Conservation (phyloP, 2,888 invertebrate genomes). For the Sarcophaga rosellei region DNA sequence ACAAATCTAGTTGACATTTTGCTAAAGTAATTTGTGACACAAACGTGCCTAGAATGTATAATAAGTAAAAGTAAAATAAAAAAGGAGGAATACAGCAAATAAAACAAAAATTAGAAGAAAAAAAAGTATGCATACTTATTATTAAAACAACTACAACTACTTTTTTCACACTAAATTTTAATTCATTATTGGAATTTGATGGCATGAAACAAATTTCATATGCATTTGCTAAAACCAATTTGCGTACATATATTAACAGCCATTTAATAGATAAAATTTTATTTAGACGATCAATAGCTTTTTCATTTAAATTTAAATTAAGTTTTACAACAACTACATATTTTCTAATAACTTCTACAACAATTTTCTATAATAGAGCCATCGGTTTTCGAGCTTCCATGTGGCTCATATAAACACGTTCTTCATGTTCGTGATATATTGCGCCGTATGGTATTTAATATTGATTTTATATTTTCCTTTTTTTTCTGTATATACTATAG, state of each 20-base stretch:
- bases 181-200: no score
- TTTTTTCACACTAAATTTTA: no score
- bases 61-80: background rate
- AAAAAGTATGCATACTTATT: background rate
- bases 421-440: conserved; percentile 14
- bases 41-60: background rate
- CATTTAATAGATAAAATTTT: no score
- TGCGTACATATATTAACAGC: no score
- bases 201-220: no score
- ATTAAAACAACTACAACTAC: no score
- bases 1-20: background rate
- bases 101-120: background rate
- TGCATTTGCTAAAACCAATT: no score
- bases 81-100: background rate
- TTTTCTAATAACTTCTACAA: no score
- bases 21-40: background rate
- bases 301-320: no score
- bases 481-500: background rate
- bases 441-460: conserved; percentile 10
- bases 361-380: background rate
- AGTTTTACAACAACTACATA: no score
- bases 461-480: conserved; percentile 25
- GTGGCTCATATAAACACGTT: background rate
- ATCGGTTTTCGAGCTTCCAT: background rate
- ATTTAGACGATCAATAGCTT: no score